Evolutionary conservation across 2,113 vertebrate species (phyloP), one percentile per base, ranked within the genome.

Genomic region (Chaenocephalus aceratus): DNA sequence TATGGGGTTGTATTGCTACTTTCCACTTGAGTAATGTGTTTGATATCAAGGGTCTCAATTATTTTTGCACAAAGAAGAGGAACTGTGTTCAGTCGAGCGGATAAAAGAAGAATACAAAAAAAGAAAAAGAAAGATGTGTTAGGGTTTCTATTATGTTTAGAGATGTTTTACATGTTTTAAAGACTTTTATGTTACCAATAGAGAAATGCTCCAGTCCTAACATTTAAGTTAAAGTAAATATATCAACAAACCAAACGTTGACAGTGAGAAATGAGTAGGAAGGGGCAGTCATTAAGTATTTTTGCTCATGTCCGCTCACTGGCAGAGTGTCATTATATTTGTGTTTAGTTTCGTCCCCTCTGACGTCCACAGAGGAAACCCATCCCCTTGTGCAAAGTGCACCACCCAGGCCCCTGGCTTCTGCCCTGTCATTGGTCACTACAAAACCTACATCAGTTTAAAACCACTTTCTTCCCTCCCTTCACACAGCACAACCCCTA

Each of bases 351-450:
- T 89, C 65, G 57, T 77, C 58, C 57, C 56, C 72, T 77, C 76
- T 6, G 44, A 74, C 7, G 44, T 72, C 77, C 77, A 71, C 15
- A 86, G 65, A 92, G 92, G 90, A 93, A 94, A 91, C 90, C 91
- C 89, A 84, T 90, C 91, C 91, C 83, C 11, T 2, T 59, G 75
- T 87, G 82, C 82, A 84, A 68, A 87, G 80, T 65, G 58, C 67
- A 84, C 77, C 0, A 48, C 41, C n/a, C 23, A 72, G 77, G 65
- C 86, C 70, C 21, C 14, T 41, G 46, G 83, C 84, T 90, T 67
- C 86, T 93, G 67, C 89, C 76, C 21, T 90, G 84, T 94, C 94
- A 95, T 94, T 93, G 93, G 95, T 71, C 88, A 80, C 75, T 60
- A 64, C 62, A 0, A 91, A 92, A 91, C 46, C 46, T 56, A 56